These are phyloP conservation scores for Malurus alboscapulatus DNA, from an alignment of 2,113 vertebrate species.

Conservation along the genomic window DNA sequence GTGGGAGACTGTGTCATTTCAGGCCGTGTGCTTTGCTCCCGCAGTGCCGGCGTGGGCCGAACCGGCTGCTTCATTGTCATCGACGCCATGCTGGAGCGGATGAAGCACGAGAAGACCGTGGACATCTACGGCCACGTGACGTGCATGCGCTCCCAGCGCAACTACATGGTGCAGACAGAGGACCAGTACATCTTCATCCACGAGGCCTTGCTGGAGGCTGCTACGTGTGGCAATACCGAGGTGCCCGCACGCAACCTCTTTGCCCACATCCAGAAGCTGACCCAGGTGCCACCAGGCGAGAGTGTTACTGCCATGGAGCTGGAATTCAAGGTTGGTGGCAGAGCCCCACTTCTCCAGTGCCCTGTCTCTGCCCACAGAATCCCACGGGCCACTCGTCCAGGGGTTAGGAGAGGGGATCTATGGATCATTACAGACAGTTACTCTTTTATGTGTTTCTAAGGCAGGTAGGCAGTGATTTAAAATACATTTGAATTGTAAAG, in stretches of 20 bases:
- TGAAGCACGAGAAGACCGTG: slow-evolving; percentile 92
- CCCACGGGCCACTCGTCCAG: rapidly evolving
- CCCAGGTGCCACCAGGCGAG: slow-evolving; percentile 84
- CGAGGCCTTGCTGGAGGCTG: slow-evolving; percentile 91
- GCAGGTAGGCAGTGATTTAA: slow-evolving; percentile 42
- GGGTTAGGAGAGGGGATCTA: not conserved
- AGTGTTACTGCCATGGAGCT: slow-evolving; percentile 90
- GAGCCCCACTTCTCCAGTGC: not conserved
- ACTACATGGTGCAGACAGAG: slow-evolving; percentile 99
- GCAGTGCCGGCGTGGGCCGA: slow-evolving; percentile 90
- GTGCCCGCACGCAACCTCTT: slow-evolving; percentile 91
- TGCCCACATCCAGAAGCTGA: slow-evolving; percentile 93
- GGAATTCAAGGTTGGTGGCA: slow-evolving; percentile 92
- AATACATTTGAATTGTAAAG: slow-evolving; percentile 53
- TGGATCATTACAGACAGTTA: not conserved
- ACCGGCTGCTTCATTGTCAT: slow-evolving; percentile 95
- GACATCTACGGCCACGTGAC: slow-evolving; percentile 96
- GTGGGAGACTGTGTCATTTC: not conserved
- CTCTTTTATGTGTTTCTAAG: slow-evolving; percentile 17
- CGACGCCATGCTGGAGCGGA: slow-evolving; percentile 94
- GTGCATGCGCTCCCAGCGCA: slow-evolving; percentile 93
- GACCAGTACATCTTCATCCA: slow-evolving; percentile 98
- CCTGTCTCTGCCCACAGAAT: not conserved
- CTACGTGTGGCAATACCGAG: slow-evolving; percentile 87
- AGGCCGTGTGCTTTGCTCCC: not conserved